Base-by-base conservation (phyloP, 2,888 invertebrate genomes). In the Macrosoma leucophasiata region DNA sequence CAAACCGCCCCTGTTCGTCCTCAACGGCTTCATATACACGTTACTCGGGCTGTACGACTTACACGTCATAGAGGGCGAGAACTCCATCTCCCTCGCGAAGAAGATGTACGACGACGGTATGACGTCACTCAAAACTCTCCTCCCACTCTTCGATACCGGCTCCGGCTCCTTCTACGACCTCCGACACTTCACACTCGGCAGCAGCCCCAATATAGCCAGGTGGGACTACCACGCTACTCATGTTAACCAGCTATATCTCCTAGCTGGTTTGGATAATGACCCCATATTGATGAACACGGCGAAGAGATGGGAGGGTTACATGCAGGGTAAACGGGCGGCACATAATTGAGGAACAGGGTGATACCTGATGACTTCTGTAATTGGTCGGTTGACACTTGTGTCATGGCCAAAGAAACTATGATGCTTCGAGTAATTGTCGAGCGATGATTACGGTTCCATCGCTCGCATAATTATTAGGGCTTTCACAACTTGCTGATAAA, bases 161-260 rank as follows among this genome's bases (percentile, higher is more conserved):
- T 94, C 95, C 34, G 97, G 97, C 2, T 96, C 97, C 12, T 91
- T 95, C 43, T 99, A 99, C 67, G 99, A 99, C 84, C 86, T 99
- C 31, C 86, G 98, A 8, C 99, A 99, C 71, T 90, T 97, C 60
- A 95, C 95, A 0, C 76, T 96, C 18, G 93, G 94, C 11, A 91
- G 93, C 10, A 92, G 95, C 13, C 96, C 96, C 0, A 99, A 99
- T 73, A 86, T 98, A 41, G 99, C 99, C 0, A 86, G 99, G 35
- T 98, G 98, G 97, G 99, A 99, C 68, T 99, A 99, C 72, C 99
- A 99, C 77, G 95, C 97, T 0, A 97, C 98, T 0, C 99, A 99
- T 69, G 93, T 99, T 13, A 98, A 97, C 82, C 97, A 99, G 64
- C 86, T 97, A 44, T 88, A 98, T 44, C 86, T 97, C 35, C 79